Evolutionary conservation across 2,888 invertebrate genomes (phyloP).

Genomic region (Pycnomerus fuliginosus): DNA sequence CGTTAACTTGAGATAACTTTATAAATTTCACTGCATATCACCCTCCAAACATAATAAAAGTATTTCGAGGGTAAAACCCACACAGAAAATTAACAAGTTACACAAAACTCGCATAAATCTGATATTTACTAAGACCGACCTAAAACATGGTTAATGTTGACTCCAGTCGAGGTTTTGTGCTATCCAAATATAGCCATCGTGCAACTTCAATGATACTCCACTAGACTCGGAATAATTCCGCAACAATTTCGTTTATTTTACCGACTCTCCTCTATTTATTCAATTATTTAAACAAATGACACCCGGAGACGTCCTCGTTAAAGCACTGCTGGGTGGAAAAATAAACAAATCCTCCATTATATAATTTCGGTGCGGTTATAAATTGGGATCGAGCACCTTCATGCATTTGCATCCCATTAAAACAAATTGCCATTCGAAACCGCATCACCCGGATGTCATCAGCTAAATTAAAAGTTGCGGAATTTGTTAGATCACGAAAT

Average conservation of each 20-base stretch:
- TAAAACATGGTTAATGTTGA: constrained; percentile 15
- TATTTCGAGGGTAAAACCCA: constrained; percentile 15
- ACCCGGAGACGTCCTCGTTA: constrained; percentile 6
- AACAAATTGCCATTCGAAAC: constrained; percentile 13
- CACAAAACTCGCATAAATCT: constrained; percentile 19
- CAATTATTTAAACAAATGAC: constrained; percentile 12
- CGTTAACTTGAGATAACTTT: constrained; percentile 20
- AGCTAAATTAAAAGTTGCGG: too few relatives aligned
- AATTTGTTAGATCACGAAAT: too few relatives aligned
- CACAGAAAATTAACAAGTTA: constrained; percentile 16
- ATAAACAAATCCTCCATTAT: constrained; percentile 1
- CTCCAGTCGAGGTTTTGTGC: constrained; percentile 11
- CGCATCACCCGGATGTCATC: too few relatives aligned
- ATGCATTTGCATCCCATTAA: constrained; percentile 8
- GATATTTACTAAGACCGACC: constrained; percentile 9
- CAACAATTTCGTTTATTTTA: constrained; percentile 6
- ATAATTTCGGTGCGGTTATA: too few relatives aligned
- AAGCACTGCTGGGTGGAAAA: constrained; percentile 5
- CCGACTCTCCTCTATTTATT: constrained; percentile 7
- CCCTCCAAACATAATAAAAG: constrained; percentile 14
- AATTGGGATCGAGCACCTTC: too few relatives aligned
- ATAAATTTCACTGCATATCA: too few relatives aligned
- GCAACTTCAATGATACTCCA: constrained; percentile 6
- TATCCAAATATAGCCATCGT: constrained; percentile 12
- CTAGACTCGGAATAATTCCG: background rate